Base-by-base conservation (phyloP, 2,797 vertebrate species). In the Anas acuta region DNA sequence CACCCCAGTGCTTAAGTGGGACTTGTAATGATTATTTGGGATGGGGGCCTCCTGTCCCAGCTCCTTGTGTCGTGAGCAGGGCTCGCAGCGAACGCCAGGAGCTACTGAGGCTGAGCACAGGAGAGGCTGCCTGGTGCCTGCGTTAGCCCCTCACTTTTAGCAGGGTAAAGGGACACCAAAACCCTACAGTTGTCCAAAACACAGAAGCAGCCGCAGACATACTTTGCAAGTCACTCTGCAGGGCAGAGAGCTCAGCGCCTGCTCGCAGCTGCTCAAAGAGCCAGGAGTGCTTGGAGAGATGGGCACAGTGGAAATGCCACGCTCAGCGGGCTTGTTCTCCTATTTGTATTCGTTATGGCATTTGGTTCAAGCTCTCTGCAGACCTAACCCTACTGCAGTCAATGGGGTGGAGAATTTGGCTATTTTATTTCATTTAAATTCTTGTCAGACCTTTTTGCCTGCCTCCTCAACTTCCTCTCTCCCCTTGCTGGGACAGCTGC, bases 401-500 rank as follows among this genome's bases (percentile, higher is more conserved):
- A 90, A 21, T 0, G 9, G 39, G 81, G 61, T 1, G 3, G 78
- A 85, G 72, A 69, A 76, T 95, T 58, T 89, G 72, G 58, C 32
- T 39, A 22, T 83, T 89, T 95, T 32, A 35, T 57, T 83, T 85
- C 45, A 47, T 89, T 92, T 77, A 75, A 39, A 80, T 72, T 71
- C 75, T 77, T 58, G 41, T 61, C 78, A 67, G 57, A 37, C 75
- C 7, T 51, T 58, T 92, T 89, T 30, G 7, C 62, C 74, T 74
- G 35, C 84, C 37, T 62, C 65, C 49, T 60, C 8, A 1, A 17
- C 0, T 0, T 89, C 37, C 57, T 53, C 2, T 25, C 75, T 92
- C 28, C 19, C 62, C 74, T 94, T 80, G 37, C 62, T 94, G 75
- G 93, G 94, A 86, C 75, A 80, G 87, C 87, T 85, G 74, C 90